phyloP scores from a whole-genome alignment of 1,140 invertebrate species.

The Drosophila eugracilis region DNA sequence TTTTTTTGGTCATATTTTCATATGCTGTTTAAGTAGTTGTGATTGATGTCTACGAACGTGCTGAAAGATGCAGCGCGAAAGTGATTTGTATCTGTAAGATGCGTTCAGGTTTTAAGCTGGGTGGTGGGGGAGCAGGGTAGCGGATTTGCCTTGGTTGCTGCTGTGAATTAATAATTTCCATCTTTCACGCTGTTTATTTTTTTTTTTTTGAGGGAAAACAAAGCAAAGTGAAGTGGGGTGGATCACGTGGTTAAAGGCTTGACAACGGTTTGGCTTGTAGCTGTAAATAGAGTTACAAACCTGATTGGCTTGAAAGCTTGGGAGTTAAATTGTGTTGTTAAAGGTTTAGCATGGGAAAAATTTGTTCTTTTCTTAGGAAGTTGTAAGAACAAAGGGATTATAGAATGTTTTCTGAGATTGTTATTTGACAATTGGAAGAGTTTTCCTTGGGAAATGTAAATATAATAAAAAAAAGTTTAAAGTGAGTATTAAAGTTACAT shows the following conservation, averaged over 20 bases:
- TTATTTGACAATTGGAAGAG: not conserved
- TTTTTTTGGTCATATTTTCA: constrained; percentile 64
- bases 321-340: not conserved
- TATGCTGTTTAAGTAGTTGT: constrained; percentile 77
- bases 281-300: constrained; percentile 12
- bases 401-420: not conserved
- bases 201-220: constrained; percentile 4
- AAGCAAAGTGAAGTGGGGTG: constrained; percentile 8
- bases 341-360: not conserved
- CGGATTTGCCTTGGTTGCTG: constrained; percentile 17
- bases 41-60: constrained; percentile 75
- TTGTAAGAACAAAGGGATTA: not conserved
- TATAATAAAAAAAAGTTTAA: no score
- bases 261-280: not conserved
- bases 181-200: constrained; percentile 24
- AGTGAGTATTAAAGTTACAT: no score
- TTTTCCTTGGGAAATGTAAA: not conserved
- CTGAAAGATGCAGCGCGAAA: constrained; percentile 74
- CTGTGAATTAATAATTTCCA: constrained; percentile 57
- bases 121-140: constrained; percentile 2
- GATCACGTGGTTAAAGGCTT: constrained; percentile 24
- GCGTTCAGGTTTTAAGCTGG: constrained; percentile 9
- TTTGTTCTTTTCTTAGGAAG: not conserved
- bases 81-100: constrained; percentile 75
- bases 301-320: constrained; percentile 6